Evolutionary conservation across 2,888 invertebrate genomes (phyloP).

Genomic region (Strigamia transsilvanica): DNA sequence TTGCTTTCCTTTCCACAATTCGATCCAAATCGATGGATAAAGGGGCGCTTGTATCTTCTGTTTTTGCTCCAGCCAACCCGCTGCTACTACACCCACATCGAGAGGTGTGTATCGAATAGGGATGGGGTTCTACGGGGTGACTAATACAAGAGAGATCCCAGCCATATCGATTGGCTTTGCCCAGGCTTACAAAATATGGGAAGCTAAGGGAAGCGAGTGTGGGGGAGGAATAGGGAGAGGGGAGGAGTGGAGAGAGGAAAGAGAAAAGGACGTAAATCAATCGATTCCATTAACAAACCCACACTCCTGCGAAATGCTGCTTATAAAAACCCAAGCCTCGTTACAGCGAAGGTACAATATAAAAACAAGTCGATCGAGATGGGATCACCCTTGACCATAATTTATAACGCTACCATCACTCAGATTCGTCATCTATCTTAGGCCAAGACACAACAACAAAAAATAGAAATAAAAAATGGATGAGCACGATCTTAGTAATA

Average conservation of each 20-base stretch:
- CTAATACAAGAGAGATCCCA: conserved; percentile 43
- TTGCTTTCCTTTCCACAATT: conserved; percentile 30
- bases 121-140: conserved; percentile 37
- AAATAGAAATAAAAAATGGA: conserved; percentile 33
- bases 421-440: conserved; percentile 23
- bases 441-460: not conserved
- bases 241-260: conserved; percentile 18
- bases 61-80: conserved; percentile 27
- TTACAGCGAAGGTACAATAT: not conserved
- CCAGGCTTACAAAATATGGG: conserved; percentile 48
- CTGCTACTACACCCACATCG: conserved; percentile 40
- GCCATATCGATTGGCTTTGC: conserved; percentile 49
- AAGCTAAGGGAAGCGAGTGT: conserved; percentile 50
- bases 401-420: conserved; percentile 45
- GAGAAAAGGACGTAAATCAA: conserved; percentile 53
- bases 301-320: conserved; percentile 48
- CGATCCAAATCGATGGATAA: conserved; percentile 33
- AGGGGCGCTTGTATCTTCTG: not conserved
- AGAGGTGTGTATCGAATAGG: conserved; percentile 43
- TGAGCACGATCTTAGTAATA: conserved; percentile 28
- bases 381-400: conserved; percentile 34
- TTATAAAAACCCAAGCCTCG: conserved; percentile 33
- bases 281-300: conserved; percentile 52
- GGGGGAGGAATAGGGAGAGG: conserved; percentile 37
- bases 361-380: conserved; percentile 45